These are phyloP conservation scores for Zaprionus davidi DNA, from an alignment of 1,140 invertebrate species.

Conservation along the genomic window DNA sequence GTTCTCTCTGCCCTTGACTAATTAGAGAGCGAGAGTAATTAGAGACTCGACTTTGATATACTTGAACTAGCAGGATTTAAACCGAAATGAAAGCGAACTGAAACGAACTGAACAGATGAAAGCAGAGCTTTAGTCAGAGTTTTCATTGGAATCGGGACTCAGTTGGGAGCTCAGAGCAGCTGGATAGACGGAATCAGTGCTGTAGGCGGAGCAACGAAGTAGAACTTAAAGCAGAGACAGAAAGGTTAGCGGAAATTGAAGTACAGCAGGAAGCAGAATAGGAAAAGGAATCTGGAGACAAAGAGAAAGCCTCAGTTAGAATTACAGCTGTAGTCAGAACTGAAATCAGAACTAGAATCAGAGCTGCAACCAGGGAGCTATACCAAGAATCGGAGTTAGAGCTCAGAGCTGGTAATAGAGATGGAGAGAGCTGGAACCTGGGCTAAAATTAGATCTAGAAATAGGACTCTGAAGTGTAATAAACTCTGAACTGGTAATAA, in stretches of 20 bases:
- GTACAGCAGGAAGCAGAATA: background rate
- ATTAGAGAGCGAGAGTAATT: slow-evolving; percentile 35
- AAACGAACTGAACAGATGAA: background rate
- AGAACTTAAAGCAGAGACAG: too few relatives aligned
- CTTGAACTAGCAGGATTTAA: slow-evolving; percentile 5
- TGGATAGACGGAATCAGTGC: background rate
- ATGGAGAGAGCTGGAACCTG: background rate
- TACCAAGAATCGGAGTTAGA: background rate
- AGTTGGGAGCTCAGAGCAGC: background rate
- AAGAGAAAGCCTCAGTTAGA: background rate
- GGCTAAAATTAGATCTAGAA: background rate
- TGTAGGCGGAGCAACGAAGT: too few relatives aligned
- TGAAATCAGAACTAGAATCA: background rate
- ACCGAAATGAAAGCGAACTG: background rate
- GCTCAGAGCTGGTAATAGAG: background rate
- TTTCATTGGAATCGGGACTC: background rate
- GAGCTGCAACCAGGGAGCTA: too few relatives aligned
- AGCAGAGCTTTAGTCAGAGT: background rate
- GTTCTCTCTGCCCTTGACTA: slow-evolving; percentile 45
- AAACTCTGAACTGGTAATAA: background rate
- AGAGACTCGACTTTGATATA: slow-evolving; percentile 4
- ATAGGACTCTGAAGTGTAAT: background rate
- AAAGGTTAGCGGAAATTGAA: background rate
- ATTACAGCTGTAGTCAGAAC: background rate
- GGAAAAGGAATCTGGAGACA: background rate